phyloP scores from a whole-genome alignment of 2,113 vertebrate species.

The Labeo rohita region DNA sequence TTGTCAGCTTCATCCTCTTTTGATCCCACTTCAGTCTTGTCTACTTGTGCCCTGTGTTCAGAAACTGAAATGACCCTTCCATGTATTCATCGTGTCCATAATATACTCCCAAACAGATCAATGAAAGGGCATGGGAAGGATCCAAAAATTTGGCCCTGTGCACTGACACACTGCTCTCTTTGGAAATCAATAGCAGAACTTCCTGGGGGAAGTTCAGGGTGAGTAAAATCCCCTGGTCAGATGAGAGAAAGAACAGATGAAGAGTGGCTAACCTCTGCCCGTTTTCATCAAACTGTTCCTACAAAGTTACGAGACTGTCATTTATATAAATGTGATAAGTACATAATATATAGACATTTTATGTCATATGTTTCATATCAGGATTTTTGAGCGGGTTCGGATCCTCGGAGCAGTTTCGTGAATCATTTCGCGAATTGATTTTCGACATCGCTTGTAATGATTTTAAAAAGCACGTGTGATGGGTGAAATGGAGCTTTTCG shows the following conservation, averaged over 20 bases:
- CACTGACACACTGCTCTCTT: constrained; percentile 57
- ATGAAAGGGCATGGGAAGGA: constrained; percentile 62
- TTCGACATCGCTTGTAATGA: no score
- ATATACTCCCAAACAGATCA: constrained; percentile 61
- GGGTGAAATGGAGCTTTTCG: no score
- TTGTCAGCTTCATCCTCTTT: constrained; percentile 5
- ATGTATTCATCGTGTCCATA: constrained; percentile 34
- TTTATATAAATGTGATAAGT: no score
- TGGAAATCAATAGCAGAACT: constrained; percentile 65
- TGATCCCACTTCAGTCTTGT: constrained; percentile 16
- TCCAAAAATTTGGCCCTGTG: constrained; percentile 44
- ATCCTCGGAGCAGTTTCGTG: no score
- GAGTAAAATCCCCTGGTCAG: constrained; percentile 42
- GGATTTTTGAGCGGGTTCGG: no score
- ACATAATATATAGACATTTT: no score
- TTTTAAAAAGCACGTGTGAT: no score
- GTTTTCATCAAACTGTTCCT: not conserved
- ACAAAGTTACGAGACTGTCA: not conserved
- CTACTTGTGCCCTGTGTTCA: constrained; percentile 61
- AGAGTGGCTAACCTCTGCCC: not conserved
- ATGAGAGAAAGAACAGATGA: not conserved
- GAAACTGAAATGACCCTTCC: constrained; percentile 53
- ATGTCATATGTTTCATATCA: no score
- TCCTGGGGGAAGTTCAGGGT: constrained; percentile 65
- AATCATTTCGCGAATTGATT: no score